Conservation (phyloP, 2,888 invertebrate species). For the Drosophila ezoana region DNA sequence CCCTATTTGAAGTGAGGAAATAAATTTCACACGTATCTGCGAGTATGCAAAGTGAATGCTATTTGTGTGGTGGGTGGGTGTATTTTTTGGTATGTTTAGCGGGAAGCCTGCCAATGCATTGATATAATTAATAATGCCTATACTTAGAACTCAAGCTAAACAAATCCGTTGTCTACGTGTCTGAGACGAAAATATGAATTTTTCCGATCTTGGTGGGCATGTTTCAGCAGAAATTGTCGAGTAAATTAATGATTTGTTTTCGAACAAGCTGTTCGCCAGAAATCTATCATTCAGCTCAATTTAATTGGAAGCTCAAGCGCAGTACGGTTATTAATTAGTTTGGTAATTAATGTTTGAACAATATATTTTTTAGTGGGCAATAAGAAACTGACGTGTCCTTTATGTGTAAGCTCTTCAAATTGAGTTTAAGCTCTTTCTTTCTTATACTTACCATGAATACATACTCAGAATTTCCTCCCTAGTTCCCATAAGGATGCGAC, state of each 20-base stretch:
- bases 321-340: too few species aligned
- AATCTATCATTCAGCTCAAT: conserved; percentile 26
- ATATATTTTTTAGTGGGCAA: too few species aligned
- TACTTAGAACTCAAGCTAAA: conserved; percentile 65
- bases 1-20: conserved; percentile 42
- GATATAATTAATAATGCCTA: conserved; percentile 69
- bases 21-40: conserved; percentile 50
- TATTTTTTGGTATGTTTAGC: conserved; percentile 51
- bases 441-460: too few species aligned
- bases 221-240: conserved; percentile 44
- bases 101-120: conserved; percentile 56
- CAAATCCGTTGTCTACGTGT: conserved; percentile 46
- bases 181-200: conserved; percentile 41
- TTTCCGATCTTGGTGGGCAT: conserved; percentile 7
- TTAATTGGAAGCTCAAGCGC: not conserved
- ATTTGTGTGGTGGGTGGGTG: conserved; percentile 41
- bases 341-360: too few species aligned
- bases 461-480: too few species aligned
- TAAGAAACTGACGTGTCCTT: too few species aligned
- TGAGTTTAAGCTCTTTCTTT: too few species aligned
- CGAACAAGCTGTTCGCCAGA: conserved; percentile 31
- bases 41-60: conserved; percentile 32
- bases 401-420: too few species aligned
- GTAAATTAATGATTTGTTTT: conserved; percentile 64
- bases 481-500: too few species aligned